These are phyloP conservation scores for Callipepla squamata DNA, from an alignment of 2,113 vertebrate genomes.

Conservation along the genomic window DNA sequence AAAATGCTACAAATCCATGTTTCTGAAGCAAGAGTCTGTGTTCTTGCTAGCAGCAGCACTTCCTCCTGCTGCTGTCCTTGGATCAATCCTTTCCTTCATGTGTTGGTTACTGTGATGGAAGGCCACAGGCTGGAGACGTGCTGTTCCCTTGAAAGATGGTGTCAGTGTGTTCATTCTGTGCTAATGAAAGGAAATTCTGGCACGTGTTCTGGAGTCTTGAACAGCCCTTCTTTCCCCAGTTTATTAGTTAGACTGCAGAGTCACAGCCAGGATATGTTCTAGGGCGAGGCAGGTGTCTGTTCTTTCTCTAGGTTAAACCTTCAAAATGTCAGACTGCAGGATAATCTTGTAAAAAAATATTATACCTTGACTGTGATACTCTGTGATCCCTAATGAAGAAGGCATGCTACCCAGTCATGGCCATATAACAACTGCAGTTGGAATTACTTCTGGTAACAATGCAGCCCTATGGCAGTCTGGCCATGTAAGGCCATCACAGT, in stretches of 20 bases:
- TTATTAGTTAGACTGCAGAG: not conserved
- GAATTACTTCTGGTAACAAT: not conserved
- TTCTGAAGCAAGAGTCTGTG: not conserved
- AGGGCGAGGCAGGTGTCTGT: not conserved
- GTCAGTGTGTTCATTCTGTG: not conserved
- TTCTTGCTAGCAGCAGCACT: not conserved
- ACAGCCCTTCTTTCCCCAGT: not conserved
- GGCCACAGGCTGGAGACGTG: not conserved
- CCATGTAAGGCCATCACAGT: not conserved
- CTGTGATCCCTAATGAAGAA: not conserved
- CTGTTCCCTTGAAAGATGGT: not conserved
- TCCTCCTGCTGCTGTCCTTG: not conserved
- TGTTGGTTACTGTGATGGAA: fast-evolving
- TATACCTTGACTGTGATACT: not conserved
- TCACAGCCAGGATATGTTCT: fast-evolving
- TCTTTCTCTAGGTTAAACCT: not conserved
- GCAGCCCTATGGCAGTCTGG: not conserved
- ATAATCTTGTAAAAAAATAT: not conserved
- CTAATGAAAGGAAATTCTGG: not conserved
- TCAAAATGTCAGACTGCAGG: not conserved
- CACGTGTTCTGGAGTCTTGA: fast-evolving
- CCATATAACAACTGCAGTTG: not conserved
- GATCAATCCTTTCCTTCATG: fast-evolving
- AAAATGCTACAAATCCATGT: not conserved
- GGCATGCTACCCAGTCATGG: fast-evolving